Evolutionary conservation across 2,797 vertebrate species (phyloP).

Genomic region (Liasis olivaceus): DNA sequence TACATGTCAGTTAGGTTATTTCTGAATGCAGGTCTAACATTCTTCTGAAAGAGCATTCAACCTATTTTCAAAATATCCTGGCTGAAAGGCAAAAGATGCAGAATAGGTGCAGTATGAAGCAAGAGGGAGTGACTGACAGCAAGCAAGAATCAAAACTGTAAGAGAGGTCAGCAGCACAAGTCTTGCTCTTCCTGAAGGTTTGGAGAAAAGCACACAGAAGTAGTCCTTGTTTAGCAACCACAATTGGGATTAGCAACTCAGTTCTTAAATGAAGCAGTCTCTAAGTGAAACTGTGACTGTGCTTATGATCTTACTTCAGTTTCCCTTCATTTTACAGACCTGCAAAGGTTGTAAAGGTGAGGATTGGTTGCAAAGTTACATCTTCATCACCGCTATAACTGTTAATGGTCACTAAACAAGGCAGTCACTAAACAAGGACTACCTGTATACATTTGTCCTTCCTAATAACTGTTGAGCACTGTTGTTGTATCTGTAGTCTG

Average conservation of each 20-base stretch:
- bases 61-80: not conserved
- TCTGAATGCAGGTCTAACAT: not conserved
- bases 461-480: not conserved
- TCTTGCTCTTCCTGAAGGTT: not conserved
- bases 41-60: not conserved
- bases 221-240: not conserved
- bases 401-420: not conserved
- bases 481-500: not conserved
- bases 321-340: not conserved
- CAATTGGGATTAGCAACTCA: not conserved
- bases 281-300: not conserved
- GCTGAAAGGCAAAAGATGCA: not conserved
- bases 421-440: not conserved
- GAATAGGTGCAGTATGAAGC: not conserved
- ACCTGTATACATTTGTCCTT: not conserved
- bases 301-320: not conserved
- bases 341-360: not conserved
- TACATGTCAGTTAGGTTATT: not conserved
- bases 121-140: not conserved
- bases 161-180: not conserved
- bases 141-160: not conserved
- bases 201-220: too few species aligned
- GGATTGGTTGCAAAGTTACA: not conserved
- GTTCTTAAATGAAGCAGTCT: not conserved
- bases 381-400: not conserved